Evolutionary conservation across 2,797 vertebrate genomes (phyloP).

Genomic region (Gallinago solitaria): DNA sequence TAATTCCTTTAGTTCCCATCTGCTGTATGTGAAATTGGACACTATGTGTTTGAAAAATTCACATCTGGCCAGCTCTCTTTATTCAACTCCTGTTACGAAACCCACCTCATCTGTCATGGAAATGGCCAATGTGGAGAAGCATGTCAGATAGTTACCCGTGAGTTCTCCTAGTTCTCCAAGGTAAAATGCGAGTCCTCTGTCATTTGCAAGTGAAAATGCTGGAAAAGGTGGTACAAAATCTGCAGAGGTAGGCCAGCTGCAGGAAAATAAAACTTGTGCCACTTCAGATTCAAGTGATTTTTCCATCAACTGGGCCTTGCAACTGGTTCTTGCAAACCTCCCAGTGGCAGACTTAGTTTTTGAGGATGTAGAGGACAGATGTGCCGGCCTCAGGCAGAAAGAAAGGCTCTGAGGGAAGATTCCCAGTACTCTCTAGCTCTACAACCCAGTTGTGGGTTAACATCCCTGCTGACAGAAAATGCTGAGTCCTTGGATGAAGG

Average conservation of each 20-base stretch:
- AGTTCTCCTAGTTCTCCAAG: neutral
- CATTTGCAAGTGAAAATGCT: neutral
- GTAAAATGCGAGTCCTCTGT: neutral
- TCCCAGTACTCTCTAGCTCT: neutral
- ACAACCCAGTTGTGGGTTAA: neutral
- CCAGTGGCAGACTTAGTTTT: neutral
- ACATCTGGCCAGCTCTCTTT: neutral
- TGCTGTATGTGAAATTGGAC: neutral
- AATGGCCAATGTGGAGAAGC: neutral
- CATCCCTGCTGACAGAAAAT: neutral
- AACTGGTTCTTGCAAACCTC: neutral
- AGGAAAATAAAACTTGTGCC: neutral
- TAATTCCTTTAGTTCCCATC: neutral
- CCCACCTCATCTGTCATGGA: neutral
- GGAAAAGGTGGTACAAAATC: neutral
- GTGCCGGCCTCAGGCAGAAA: neutral
- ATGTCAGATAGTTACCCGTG: neutral
- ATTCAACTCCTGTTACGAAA: neutral
- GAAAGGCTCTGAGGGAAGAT: neutral
- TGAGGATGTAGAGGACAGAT: neutral
- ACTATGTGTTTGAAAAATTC: neutral
- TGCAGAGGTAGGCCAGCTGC: neutral
- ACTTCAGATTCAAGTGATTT: neutral
- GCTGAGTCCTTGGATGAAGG: fast-evolving
- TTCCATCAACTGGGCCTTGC: neutral